A percentile compares a stretch with the other conserved stretches of the same genome.
Conservation (phyloP, 2,113 vertebrate species). For the Ammodytes marinus region DNA sequence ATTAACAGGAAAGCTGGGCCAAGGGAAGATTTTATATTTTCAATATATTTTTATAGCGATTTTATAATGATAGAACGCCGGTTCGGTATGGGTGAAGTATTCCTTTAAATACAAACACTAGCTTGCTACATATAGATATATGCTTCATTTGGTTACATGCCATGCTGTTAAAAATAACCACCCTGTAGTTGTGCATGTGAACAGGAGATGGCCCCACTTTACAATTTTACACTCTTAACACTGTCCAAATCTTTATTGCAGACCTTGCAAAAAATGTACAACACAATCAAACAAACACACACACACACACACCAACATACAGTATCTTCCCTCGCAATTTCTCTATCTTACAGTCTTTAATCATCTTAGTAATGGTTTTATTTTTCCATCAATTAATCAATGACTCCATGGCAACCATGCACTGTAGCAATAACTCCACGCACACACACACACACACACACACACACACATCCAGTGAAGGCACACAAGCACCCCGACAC, state of each 20-base stretch:
- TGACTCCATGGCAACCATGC: conserved; percentile 50
- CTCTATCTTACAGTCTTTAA: background rate
- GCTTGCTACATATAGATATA: no score
- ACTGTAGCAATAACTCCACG: background rate
- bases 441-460: background rate
- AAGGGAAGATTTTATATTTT: no score
- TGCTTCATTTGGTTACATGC: background rate
- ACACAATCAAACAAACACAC: background rate
- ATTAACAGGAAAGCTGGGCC: no score
- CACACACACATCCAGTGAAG: background rate
- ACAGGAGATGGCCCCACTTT: conserved; percentile 58
- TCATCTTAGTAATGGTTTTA: conserved; percentile 11
- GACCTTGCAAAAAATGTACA: background rate
- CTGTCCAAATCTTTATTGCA: background rate
- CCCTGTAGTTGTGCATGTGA: background rate
- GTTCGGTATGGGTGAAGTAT: no score
- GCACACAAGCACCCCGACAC: background rate
- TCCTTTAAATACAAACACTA: no score
- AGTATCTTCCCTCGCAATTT: background rate
- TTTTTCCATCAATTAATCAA: conserved; percentile 44
- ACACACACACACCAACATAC: background rate
- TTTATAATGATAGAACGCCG: no score
- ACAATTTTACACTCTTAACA: background rate
- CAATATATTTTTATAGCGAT: no score
- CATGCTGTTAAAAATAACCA: background rate